Conservation (phyloP, 2,113 vertebrate species). For the Sinocyclocheilus grahami region DNA sequence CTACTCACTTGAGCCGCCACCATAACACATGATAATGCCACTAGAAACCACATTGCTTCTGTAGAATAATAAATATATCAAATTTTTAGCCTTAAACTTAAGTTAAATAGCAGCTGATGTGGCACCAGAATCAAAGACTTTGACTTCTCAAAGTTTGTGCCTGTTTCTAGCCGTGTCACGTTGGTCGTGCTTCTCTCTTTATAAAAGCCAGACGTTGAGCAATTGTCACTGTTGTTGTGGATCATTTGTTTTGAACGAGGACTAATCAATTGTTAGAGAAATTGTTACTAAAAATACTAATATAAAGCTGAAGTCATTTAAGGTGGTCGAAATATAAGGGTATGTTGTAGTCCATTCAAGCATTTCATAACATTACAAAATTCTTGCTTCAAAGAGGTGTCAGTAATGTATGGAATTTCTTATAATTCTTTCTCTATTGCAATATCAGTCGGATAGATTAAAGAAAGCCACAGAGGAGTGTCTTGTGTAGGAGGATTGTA, state of each 20-base stretch:
- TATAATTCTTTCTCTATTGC: neutral
- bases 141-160: neutral
- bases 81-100: neutral
- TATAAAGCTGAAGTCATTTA: neutral
- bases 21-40: conserved; percentile 28
- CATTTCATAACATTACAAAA: conserved; percentile 10
- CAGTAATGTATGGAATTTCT: neutral
- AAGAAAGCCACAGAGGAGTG: conserved; percentile 13
- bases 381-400: neutral
- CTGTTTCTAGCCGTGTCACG: neutral
- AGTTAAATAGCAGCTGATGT: neutral
- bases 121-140: neutral
- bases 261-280: neutral
- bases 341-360: neutral
- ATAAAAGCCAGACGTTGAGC: conserved; percentile 32
- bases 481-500: neutral
- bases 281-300: neutral
- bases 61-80: neutral
- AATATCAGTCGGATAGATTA: conserved; percentile 9
- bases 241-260: neutral
- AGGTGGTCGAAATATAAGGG: neutral
- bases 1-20: conserved; percentile 42
- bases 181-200: conserved; percentile 23
- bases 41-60: conserved; percentile 43
- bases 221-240: conserved; percentile 23